Base-by-base conservation (phyloP, 2,888 invertebrate species). In the Lumbricus terrestris region DNA sequence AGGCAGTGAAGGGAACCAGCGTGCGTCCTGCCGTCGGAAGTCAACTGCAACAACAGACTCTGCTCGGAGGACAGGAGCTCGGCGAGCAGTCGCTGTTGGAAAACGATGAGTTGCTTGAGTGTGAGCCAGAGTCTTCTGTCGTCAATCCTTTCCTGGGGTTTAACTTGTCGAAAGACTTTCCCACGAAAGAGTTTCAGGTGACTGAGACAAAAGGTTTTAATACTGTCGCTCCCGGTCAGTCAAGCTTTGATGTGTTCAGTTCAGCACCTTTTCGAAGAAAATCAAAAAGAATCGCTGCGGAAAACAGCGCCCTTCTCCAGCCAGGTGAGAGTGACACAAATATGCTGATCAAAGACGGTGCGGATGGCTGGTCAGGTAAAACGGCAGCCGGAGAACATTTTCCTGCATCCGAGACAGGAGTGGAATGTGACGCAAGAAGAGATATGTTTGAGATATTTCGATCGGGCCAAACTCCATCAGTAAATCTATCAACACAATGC, bases 31-130 rank as follows among this genome's bases (percentile, higher is more conserved):
- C 35, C 15, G 34, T 85, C 20, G 35, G 37, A 16, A 85, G 47
- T 47, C 85, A 34, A 16, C 23, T 34, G 69, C 69, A 69, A 8
- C 69, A 69, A n/a, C 69, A 69, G 69, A 69, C 69, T 69, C 69
- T 69, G 29, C 69, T 69, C n/a, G 96, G 97, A 15, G 96, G 97
- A 0, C 97, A 97, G 94, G 96, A 96, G 92, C 97, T 97, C 93
- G 97, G 97, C 0, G 97, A 97, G 91, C 96, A 96, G 92, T 97
- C 97, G 1, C 94, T 97, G 82, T 94, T 97, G 11, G 96, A 97
- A 90, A 97, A 97, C 93, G 97, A 97, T 94, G 97, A 97, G 93
- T 94, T 97, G n/a, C 95, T 95, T 37, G 94, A 95, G 40, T 33
- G 35, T 37, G 85, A 85, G 37, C 85, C 85, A 35, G 35, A 34